Percentiles rank a stretch among this genome's conserved stretches.
Evolutionary conservation across 2,797 vertebrate species (phyloP).

Genomic region (Hapalemur alaotrensis): DNA sequence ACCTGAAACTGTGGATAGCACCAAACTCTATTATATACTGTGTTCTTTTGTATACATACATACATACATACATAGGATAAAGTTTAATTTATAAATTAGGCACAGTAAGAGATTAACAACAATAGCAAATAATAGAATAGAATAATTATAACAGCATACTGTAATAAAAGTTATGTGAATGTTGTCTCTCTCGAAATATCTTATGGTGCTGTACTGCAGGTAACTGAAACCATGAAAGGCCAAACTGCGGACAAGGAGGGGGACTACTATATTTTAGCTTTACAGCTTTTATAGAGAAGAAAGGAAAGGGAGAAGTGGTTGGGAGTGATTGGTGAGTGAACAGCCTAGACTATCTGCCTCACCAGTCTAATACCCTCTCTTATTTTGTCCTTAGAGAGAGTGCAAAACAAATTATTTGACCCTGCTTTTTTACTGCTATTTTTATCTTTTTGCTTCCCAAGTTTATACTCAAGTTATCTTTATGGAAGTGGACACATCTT

Average conservation of each 20-base stretch:
- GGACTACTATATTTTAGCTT: background rate
- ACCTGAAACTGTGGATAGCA: background rate
- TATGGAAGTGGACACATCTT: background rate
- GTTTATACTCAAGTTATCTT: background rate
- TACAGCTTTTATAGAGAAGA: background rate
- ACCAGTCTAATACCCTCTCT: background rate
- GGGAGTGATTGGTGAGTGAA: background rate
- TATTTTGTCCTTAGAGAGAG: background rate
- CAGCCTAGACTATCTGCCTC: background rate
- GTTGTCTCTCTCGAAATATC: background rate
- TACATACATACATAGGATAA: too few species aligned
- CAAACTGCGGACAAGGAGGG: background rate
- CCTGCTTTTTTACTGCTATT: background rate
- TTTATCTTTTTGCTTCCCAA: background rate
- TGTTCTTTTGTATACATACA: background rate
- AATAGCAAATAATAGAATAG: background rate
- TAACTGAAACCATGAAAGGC: background rate
- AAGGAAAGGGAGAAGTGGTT: background rate
- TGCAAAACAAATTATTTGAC: background rate
- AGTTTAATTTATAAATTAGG: background rate
- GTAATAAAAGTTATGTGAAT: background rate
- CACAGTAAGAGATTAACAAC: background rate
- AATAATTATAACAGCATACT: background rate
- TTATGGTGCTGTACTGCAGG: background rate
- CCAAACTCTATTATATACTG: background rate